Evolutionary conservation across 2,113 vertebrate genomes (phyloP).

Genomic region (Hystrix brachyura): DNA sequence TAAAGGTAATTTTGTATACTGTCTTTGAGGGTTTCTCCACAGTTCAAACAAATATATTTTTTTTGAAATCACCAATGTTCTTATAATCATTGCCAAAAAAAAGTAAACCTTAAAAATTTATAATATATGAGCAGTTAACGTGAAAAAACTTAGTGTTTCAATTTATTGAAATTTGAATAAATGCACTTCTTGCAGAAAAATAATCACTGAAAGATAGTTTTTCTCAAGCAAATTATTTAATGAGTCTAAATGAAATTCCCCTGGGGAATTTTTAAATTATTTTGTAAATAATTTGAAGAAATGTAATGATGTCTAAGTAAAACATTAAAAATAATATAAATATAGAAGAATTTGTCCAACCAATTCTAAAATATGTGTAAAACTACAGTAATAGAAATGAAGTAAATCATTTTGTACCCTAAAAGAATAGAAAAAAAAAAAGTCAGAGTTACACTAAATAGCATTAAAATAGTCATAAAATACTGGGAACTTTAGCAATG

Average conservation of each 20-base stretch:
- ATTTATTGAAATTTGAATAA: slow-evolving; percentile 7
- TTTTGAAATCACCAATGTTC: neutral
- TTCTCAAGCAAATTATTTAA: neutral
- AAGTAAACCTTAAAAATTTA: slow-evolving; percentile 38
- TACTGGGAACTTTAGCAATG: neutral
- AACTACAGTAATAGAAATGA: neutral
- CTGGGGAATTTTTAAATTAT: slow-evolving; percentile 4
- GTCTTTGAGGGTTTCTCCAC: neutral
- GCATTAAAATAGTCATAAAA: slow-evolving; percentile 10
- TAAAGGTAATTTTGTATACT: neutral
- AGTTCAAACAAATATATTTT: slow-evolving; percentile 48
- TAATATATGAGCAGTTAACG: neutral
- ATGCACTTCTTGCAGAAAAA: neutral
- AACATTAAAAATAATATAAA: neutral
- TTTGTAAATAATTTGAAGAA: slow-evolving; percentile 31
- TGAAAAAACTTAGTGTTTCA: slow-evolving; percentile 16
- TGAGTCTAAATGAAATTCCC: slow-evolving; percentile 10
- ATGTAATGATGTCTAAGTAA: neutral
- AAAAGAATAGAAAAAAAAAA: neutral
- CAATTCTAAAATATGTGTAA: neutral
- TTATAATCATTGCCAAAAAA: slow-evolving; percentile 5
- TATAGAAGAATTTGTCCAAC: neutral
- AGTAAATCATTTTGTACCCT: neutral
- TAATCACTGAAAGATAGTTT: neutral
- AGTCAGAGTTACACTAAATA: neutral